Percentiles rank a stretch among this genome's conserved stretches.
Conservation (phyloP, 2,113 vertebrate genomes). For the Tor tambroides region DNA sequence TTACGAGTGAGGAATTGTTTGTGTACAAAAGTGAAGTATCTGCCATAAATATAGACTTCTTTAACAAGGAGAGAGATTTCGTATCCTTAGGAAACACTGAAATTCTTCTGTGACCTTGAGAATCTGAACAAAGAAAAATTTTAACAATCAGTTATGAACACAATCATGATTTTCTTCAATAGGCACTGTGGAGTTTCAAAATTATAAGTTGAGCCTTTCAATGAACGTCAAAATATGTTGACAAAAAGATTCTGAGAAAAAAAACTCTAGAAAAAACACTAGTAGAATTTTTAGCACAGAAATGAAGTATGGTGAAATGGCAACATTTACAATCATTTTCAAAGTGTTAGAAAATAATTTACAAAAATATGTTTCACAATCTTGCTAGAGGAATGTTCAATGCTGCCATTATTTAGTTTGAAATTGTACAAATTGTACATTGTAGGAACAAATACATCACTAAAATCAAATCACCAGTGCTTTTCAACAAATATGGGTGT, state of each 20-base stretch:
- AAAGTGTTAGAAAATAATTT: background rate
- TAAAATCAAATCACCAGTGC: background rate
- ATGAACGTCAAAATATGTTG: background rate
- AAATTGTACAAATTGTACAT: background rate
- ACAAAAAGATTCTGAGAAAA: no score
- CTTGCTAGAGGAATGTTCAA: background rate
- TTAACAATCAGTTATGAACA: background rate
- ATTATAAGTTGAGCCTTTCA: conserved; percentile 2
- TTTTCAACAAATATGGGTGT: conserved; percentile 12
- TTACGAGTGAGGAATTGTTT: conserved; percentile 55
- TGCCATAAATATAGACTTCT: conserved; percentile 35
- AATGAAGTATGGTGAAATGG: background rate
- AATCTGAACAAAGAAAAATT: background rate
- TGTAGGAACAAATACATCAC: background rate
- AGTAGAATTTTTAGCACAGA: background rate
- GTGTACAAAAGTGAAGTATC: conserved; percentile 39
- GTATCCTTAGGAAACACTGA: background rate
- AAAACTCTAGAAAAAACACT: no score
- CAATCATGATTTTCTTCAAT: background rate
- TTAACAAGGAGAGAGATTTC: background rate
- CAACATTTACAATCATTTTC: conserved; percentile 11
- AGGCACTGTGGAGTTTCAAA: conserved; percentile 27
- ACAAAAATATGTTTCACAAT: conserved; percentile 12
- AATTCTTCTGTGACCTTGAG: background rate
- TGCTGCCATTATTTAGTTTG: background rate